Evolutionary conservation across 2,888 invertebrate genomes (phyloP).

Genomic region (Tridacna gigas): DNA sequence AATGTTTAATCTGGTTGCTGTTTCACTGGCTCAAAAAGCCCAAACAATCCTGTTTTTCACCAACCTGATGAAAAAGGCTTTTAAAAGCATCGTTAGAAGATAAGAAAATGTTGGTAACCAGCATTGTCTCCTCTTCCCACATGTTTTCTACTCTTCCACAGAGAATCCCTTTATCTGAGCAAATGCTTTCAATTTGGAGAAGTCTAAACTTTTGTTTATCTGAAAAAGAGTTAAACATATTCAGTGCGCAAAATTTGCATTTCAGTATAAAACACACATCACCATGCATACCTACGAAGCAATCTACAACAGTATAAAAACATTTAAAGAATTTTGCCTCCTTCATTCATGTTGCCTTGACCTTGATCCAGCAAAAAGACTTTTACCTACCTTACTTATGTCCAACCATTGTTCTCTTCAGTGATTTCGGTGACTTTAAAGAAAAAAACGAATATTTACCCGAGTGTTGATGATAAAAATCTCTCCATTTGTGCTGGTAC

Average conservation of each 20-base stretch:
- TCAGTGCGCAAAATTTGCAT: too few relatives aligned
- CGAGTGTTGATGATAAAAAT: conserved; percentile 11
- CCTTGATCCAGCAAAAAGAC: background rate
- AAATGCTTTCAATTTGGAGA: too few relatives aligned
- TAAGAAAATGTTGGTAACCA: background rate
- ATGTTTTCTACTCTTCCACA: background rate
- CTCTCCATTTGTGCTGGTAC: background rate
- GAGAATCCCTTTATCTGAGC: background rate
- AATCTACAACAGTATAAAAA: too few relatives aligned
- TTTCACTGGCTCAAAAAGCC: too few relatives aligned
- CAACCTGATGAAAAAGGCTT: too few relatives aligned
- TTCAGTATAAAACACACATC: too few relatives aligned
- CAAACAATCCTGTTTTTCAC: too few relatives aligned
- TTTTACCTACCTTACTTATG: background rate
- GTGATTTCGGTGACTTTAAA: background rate
- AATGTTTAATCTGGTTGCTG: too few relatives aligned
- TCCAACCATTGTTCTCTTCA: background rate
- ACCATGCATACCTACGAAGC: too few relatives aligned
- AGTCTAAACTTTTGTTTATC: too few relatives aligned
- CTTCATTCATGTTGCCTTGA: conserved; percentile 18
- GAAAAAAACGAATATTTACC: conserved; percentile 1
- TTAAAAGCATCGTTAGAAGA: background rate
- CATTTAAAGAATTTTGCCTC: background rate
- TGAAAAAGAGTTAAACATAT: too few relatives aligned
- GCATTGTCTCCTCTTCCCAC: background rate